Percentiles rank a stretch among this genome's conserved stretches.
These are phyloP conservation scores for Prinia subflava DNA, from an alignment of 2,113 vertebrate genomes.

Conservation along the genomic window DNA sequence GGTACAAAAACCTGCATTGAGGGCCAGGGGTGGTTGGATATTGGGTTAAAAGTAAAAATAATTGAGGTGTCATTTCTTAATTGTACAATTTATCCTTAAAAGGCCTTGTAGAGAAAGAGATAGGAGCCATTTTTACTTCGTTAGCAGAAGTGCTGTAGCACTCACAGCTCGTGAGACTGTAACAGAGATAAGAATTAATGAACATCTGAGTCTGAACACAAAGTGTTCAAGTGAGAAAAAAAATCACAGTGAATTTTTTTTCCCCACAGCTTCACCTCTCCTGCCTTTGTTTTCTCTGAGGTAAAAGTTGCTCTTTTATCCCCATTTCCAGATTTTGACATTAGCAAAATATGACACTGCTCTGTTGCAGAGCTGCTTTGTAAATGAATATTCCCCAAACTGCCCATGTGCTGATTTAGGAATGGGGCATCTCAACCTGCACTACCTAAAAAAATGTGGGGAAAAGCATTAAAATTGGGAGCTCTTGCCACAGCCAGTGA, in stretches of 20 bases:
- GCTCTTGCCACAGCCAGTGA: background rate
- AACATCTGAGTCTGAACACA: no score
- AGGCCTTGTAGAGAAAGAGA: no score
- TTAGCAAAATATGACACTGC: background rate
- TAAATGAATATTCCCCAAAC: background rate
- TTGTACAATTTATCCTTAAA: no score
- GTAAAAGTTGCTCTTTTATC: background rate
- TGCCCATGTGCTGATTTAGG: background rate
- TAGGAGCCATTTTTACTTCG: no score
- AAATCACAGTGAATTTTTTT: background rate
- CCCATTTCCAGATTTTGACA: background rate
- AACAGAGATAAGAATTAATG: no score
- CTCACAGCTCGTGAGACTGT: no score
- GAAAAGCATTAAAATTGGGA: background rate
- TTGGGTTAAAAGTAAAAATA: no score
- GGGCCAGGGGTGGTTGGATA: no score
- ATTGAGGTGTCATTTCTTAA: no score
- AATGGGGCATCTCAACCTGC: background rate
- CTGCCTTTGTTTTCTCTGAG: background rate
- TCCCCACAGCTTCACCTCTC: background rate
- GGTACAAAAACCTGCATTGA: no score
- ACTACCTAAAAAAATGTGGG: accelerated
- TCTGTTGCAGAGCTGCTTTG: background rate
- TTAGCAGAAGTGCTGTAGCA: no score
- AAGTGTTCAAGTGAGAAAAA: background rate